phyloP scores from a whole-genome alignment of 2,113 vertebrate species.

The Lophura nycthemera region DNA sequence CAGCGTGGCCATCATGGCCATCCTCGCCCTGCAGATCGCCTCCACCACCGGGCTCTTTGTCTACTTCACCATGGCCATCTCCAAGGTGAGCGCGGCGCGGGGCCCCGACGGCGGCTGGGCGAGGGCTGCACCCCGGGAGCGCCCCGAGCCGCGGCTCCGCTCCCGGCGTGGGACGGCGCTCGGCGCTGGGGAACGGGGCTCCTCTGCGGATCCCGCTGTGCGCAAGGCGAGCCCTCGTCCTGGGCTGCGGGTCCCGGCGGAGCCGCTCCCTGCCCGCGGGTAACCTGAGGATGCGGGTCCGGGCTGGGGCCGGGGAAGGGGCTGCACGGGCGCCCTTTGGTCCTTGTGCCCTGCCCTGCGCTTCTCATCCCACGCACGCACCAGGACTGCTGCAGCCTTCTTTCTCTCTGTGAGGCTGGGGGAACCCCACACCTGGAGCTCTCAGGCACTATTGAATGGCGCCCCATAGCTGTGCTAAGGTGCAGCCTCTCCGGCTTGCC shows the following conservation, averaged over 20 bases:
- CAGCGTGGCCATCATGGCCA: conserved; percentile 39
- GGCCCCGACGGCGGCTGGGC: not conserved
- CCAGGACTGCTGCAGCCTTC: not conserved
- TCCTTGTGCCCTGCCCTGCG: rapidly evolving
- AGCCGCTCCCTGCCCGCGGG: not conserved
- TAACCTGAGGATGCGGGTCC: not conserved
- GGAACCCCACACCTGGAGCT: not conserved
- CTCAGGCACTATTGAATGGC: not conserved
- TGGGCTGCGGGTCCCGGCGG: not conserved
- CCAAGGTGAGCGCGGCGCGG: conserved; percentile 32
- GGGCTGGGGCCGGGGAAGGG: rapidly evolving
- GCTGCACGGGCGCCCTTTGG: not conserved
- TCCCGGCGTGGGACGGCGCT: no score
- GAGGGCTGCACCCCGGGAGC: not conserved
- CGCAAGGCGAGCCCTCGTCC: not conserved
- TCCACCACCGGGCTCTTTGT: conserved; percentile 59
- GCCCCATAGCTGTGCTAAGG: rapidly evolving
- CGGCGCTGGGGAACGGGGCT: no score
- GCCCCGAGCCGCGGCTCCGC: no score
- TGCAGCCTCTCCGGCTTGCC: not conserved
- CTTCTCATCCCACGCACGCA: not conserved
- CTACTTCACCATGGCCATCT: conserved; percentile 61
- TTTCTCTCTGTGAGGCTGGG: not conserved
- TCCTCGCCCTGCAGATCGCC: conserved; percentile 50
- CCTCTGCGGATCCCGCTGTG: not conserved